Base-by-base conservation (phyloP, 2,113 vertebrate species). In the Forbesichthys papilliferus region DNA sequence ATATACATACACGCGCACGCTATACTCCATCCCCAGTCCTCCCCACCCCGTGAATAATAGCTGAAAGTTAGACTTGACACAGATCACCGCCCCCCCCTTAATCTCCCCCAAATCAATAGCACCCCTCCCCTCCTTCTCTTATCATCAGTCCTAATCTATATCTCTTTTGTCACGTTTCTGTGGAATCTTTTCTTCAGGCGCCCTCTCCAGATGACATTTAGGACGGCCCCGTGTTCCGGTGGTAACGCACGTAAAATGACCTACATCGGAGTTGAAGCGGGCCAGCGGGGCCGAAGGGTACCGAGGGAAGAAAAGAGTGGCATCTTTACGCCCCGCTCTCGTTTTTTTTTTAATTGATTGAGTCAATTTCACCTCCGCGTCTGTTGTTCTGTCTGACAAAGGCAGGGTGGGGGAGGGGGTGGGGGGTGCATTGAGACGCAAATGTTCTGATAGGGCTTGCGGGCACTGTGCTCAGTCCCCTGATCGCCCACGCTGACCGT, bases 51-150 rank as follows among this genome's bases (percentile, higher is more conserved):
- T 42, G 1, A 8, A 42, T 42, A 42, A 96, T 95, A 95, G 94
- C 94, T 95, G 94, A 93, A 96, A 95, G 94, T 97, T 96, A 6
- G 91, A 96, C 90, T 94, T 96, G 96, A 97, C 96, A 95, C 88
- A 91, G 92, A 42, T 42, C 36, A 42, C 4, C 36, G 5, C 36
- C 36, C 36, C 36, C 56, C 78, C 80, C 72, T 20, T 20, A 0
- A 20, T 20, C 20, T 20, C 65, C 74, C 36, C 36, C 54, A 93
- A 94, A 98, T 99, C 97, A 96, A 98, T 99, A 96, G 89, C 89
- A 89, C 91, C 94, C 94, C 94, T 42, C 36, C 36, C 36, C 7
- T 3, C 36, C 90, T 57, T 66, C 55, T 78, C 78, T 84, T 93
- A 80, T 95, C 94, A 95, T 96, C 93, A 88, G 86, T 84, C 90